Percentiles rank a stretch among this genome's conserved stretches.
Evolutionary conservation across 64 coral and sea anemone species (phyloP).

Genomic region (Catalaphyllia jardinei): DNA sequence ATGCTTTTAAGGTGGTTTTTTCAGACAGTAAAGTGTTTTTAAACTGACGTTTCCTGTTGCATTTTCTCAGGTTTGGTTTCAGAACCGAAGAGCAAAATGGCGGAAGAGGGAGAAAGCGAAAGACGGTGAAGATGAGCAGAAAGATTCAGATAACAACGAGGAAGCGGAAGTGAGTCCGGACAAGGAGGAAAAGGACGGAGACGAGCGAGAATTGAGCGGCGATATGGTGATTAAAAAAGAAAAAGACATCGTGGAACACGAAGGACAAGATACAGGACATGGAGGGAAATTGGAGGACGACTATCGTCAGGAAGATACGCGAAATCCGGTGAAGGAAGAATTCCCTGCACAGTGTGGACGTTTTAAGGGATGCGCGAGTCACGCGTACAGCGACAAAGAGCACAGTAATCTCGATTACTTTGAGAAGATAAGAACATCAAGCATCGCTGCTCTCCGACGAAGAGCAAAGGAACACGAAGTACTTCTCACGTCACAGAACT

Average conservation of each 20-base stretch:
- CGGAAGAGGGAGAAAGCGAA: constrained; percentile 78
- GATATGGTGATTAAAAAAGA: neutral
- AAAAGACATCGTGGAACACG: neutral
- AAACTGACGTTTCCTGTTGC: neutral
- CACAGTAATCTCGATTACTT: constrained; percentile 68
- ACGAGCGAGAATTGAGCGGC: neutral
- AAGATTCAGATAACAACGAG: constrained; percentile 60
- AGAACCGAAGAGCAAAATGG: constrained; percentile 95
- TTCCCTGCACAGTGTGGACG: constrained; percentile 22
- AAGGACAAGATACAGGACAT: neutral
- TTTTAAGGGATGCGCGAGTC: neutral
- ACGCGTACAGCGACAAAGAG: constrained; percentile 10
- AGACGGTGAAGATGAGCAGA: constrained; percentile 40
- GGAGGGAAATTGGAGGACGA: neutral
- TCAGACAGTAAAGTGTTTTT: neutral
- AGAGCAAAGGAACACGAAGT: constrained; percentile 92
- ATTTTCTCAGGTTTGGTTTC: constrained; percentile 86
- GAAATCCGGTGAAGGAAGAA: constrained; percentile 56
- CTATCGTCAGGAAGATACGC: neutral
- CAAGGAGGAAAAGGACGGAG: neutral
- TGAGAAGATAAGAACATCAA: constrained; percentile 74
- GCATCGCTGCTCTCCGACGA: constrained; percentile 85
- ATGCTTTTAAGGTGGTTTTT: neutral
- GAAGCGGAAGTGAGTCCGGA: constrained; percentile 26
- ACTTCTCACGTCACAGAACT: constrained; percentile 16